These are phyloP conservation scores for Terebella lapidaria DNA, from an alignment of 2,888 invertebrate species.

Conservation along the genomic window DNA sequence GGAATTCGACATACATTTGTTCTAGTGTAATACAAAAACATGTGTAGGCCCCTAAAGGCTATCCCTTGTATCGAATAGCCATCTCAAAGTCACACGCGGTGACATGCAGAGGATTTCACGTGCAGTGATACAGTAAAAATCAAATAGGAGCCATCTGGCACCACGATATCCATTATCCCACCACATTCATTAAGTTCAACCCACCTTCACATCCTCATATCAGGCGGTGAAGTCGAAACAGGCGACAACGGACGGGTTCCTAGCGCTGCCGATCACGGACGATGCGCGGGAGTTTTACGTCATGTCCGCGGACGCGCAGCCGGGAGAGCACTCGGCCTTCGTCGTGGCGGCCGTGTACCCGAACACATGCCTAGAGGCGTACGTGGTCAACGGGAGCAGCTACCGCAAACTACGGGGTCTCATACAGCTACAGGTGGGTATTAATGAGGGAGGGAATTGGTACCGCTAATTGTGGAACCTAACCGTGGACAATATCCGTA, in stretches of 20 bases:
- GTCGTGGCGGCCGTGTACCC: not conserved
- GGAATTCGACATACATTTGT: too few species aligned
- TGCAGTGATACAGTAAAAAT: too few species aligned
- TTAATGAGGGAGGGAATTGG: too few species aligned
- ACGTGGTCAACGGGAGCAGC: slow-evolving; percentile 2
- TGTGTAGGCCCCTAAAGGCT: too few species aligned
- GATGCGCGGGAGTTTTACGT: slow-evolving; percentile 11
- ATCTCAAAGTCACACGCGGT: too few species aligned
- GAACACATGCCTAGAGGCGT: slow-evolving; percentile 8
- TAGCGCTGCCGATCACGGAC: slow-evolving; percentile 9
- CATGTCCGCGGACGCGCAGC: not conserved
- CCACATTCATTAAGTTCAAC: too few species aligned
- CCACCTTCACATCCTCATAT: not conserved
- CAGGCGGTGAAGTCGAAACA: slow-evolving; percentile 10
- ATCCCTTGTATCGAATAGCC: too few species aligned
- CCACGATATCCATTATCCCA: too few species aligned
- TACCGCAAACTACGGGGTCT: not conserved
- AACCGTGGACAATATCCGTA: not conserved
- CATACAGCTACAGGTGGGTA: not conserved
- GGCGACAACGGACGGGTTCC: slow-evolving; percentile 12
- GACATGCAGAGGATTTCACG: too few species aligned
- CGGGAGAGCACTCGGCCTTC: not conserved
- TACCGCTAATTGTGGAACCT: slow-evolving; percentile 1
- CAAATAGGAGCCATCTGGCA: too few species aligned
- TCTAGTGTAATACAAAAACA: too few species aligned